Conservation (phyloP, 2,797 vertebrate species). For the Oreochromis mossambicus region DNA sequence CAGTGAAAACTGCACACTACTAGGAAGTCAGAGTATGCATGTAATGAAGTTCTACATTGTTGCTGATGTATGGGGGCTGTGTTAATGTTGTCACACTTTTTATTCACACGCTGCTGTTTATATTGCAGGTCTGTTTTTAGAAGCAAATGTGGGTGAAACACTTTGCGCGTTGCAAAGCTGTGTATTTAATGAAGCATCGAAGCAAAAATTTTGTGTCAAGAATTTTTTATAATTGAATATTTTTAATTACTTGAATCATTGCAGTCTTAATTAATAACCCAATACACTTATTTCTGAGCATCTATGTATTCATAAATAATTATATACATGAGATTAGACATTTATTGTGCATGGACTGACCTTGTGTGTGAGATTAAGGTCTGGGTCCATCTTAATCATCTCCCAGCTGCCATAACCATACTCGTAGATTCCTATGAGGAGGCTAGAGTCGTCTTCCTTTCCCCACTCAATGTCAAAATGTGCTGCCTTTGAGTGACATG, state of each 20-base stretch:
- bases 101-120: neutral
- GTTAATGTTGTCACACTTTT: neutral
- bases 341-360: conserved; percentile 55
- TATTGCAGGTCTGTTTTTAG: neutral
- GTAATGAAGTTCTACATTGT: fast-evolving
- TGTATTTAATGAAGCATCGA: fast-evolving
- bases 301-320: neutral
- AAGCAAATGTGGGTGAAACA: neutral
- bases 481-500: conserved; percentile 94
- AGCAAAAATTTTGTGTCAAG: fast-evolving
- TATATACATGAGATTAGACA: neutral
- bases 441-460: conserved; percentile 94
- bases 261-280: neutral
- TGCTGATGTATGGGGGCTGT: neutral
- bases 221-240: neutral
- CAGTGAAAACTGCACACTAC: neutral
- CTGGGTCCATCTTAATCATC: conserved; percentile 99
- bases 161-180: neutral
- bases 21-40: neutral
- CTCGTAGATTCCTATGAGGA: conserved; percentile 97
- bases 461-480: conserved; percentile 98
- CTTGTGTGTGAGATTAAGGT: conserved; percentile 97
- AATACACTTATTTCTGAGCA: fast-evolving
- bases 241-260: neutral
- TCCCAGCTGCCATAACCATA: conserved; percentile 99